These are phyloP conservation scores for Rhynchomys soricoides DNA, from an alignment of 2,113 vertebrate genomes.

Conservation along the genomic window DNA sequence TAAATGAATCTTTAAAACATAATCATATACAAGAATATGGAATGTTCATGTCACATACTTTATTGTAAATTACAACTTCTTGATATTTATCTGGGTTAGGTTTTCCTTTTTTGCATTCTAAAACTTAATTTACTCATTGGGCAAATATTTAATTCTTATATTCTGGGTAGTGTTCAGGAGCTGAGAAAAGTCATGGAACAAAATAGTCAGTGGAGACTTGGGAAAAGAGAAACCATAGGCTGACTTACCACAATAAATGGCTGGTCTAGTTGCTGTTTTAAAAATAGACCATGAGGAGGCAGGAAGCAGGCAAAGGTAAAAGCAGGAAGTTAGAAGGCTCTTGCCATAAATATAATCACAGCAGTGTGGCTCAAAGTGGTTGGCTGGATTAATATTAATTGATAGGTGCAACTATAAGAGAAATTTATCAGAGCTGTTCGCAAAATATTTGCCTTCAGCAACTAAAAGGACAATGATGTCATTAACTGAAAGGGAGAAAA, in stretches of 20 bases:
- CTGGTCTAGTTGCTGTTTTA: background rate
- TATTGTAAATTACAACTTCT: background rate
- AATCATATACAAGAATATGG: background rate
- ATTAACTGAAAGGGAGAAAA: background rate
- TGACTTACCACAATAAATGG: background rate
- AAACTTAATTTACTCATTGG: background rate
- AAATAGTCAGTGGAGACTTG: background rate
- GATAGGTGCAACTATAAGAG: background rate
- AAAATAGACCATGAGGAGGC: background rate
- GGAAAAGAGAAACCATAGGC: background rate
- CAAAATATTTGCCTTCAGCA: background rate
- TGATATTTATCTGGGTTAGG: background rate
- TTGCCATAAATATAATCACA: background rate
- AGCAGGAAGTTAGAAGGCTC: background rate
- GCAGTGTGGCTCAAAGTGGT: too few species aligned
- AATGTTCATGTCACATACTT: background rate
- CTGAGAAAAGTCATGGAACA: background rate
- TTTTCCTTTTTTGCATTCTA: background rate
- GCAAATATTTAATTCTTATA: background rate
- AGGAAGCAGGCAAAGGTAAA: background rate
- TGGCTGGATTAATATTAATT: background rate
- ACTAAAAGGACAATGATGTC: background rate
- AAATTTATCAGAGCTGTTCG: background rate
- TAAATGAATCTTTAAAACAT: constrained; percentile 1
- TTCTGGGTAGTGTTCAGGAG: background rate